A percentile compares a stretch with the other conserved stretches of the same genome.
These are phyloP conservation scores for Hydra vulgaris DNA, from an alignment of 30 jellyfish, hydroid and myxozoan species.

Conservation along the genomic window DNA sequence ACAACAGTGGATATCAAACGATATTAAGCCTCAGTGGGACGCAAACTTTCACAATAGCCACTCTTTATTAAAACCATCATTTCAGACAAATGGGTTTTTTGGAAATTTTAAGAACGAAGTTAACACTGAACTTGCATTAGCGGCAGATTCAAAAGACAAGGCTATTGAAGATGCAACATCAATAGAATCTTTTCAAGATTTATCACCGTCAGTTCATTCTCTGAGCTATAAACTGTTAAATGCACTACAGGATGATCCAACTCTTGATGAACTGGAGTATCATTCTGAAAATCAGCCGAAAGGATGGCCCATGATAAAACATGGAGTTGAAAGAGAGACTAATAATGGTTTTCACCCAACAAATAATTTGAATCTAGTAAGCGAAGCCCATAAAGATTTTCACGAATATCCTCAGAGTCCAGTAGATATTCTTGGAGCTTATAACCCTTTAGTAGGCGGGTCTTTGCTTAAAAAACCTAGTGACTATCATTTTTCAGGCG, in stretches of 20 bases:
- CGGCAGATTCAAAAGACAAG: conserved; percentile 8
- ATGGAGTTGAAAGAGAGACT: conserved; percentile 6
- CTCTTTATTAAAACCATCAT: not conserved
- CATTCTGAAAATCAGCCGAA: conserved; percentile 1
- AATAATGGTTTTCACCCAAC: conserved; percentile 6
- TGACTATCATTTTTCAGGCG: not conserved
- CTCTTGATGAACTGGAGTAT: conserved; percentile 24
- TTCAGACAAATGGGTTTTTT: conserved; percentile 12
- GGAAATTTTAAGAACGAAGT: conserved; percentile 20
- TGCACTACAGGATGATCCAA: conserved; percentile 23
- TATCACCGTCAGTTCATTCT: not conserved
- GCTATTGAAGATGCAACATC: not conserved
- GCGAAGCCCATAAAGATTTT: conserved; percentile 11
- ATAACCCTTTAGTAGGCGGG: not conserved
- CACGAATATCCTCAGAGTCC: not conserved
- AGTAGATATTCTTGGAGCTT: not conserved
- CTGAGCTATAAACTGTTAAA: conserved; percentile 18
- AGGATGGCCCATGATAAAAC: conserved; percentile 11
- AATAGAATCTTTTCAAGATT: not conserved
- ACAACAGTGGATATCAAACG: not conserved
- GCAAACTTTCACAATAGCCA: not conserved
- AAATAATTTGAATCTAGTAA: conserved; percentile 7
- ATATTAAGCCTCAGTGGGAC: not conserved
- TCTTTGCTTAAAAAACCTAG: not conserved
- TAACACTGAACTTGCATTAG: conserved; percentile 17